A percentile compares a stretch with the other conserved stretches of the same genome.
These are phyloP conservation scores for Psophia crepitans DNA, from an alignment of 2,113 vertebrate genomes.

Conservation along the genomic window DNA sequence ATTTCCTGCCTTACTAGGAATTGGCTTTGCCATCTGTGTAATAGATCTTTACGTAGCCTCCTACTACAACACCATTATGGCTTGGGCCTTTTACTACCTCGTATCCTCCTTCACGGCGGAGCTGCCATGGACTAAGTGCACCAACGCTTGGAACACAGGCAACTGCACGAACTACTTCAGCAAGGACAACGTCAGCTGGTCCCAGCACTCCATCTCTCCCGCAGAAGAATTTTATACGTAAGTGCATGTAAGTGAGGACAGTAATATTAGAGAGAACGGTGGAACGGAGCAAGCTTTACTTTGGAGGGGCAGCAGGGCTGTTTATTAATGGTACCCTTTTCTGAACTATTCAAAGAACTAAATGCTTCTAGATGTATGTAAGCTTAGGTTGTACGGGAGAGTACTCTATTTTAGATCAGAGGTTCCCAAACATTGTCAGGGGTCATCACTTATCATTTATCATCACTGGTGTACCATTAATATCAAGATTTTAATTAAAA, in stretches of 20 bases:
- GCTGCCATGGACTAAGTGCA: conserved; percentile 93
- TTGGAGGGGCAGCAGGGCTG: neutral
- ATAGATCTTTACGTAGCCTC: conserved; percentile 93
- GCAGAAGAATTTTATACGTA: conserved; percentile 99
- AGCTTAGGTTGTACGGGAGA: neutral
- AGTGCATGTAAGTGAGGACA: conserved; percentile 85
- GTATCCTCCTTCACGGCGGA: conserved; percentile 86
- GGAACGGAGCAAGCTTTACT: neutral
- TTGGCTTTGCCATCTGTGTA: conserved; percentile 96
- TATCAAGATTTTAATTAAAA: neutral
- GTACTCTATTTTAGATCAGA: neutral
- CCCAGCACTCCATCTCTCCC: conserved; percentile 84
- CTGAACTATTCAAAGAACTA: neutral
- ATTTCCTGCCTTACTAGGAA: conserved; percentile 75
- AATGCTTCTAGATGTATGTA: neutral
- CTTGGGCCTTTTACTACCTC: conserved; percentile 97
- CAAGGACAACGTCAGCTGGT: conserved; percentile 87
- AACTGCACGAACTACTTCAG: conserved; percentile 92
- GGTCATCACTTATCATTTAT: neutral
- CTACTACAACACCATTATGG: conserved; percentile 99
- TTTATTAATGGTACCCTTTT: neutral
- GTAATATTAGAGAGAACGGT: neutral
- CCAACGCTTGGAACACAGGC: conserved; percentile 90
- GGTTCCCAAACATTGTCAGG: neutral
- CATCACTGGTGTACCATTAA: neutral